Conservation (phyloP, 2,888 invertebrate genomes). For the Serripes groenlandicus region DNA sequence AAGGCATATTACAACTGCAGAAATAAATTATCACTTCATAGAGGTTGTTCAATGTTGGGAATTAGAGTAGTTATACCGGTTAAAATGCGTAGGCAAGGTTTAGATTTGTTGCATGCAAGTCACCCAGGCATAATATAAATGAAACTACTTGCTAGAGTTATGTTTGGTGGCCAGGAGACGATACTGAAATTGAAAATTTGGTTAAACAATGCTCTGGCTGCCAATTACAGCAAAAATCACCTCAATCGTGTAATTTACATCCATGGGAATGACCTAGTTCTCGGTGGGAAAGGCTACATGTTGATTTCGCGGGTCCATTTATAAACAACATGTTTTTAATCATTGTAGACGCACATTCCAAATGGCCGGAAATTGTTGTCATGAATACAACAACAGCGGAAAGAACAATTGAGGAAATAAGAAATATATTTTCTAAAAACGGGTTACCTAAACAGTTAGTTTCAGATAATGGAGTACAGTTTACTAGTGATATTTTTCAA, state of each 20-base stretch:
- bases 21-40: slow-evolving; percentile 58
- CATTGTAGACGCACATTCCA: slow-evolving; percentile 80
- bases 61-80: slow-evolving; percentile 75
- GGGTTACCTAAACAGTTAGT: slow-evolving; percentile 59
- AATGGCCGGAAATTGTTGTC: slow-evolving; percentile 83
- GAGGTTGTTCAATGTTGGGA: slow-evolving; percentile 73
- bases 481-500: no score
- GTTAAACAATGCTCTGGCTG: slow-evolving; percentile 54
- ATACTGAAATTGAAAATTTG: slow-evolving; percentile 63
- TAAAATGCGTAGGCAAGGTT: slow-evolving; percentile 55
- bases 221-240: slow-evolving; percentile 44
- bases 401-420: slow-evolving; percentile 39
- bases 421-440: slow-evolving; percentile 53
- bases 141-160: slow-evolving; percentile 73
- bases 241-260: slow-evolving; percentile 60
- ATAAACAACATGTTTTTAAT: slow-evolving; percentile 77
- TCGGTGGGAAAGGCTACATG: slow-evolving; percentile 68
- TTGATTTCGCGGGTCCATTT: slow-evolving; percentile 75
- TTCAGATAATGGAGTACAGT: slow-evolving; percentile 58
- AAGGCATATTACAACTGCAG: slow-evolving; percentile 24
- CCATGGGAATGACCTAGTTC: slow-evolving; percentile 74
- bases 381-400: slow-evolving; percentile 51
- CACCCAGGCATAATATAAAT: slow-evolving; percentile 79
- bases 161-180: slow-evolving; percentile 77
- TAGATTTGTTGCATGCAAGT: slow-evolving; percentile 71